Percentiles rank a stretch among this genome's conserved stretches.
These are phyloP conservation scores for Caenorhabditis inopinata DNA, from an alignment of 1,140 invertebrate species.

Conservation along the genomic window DNA sequence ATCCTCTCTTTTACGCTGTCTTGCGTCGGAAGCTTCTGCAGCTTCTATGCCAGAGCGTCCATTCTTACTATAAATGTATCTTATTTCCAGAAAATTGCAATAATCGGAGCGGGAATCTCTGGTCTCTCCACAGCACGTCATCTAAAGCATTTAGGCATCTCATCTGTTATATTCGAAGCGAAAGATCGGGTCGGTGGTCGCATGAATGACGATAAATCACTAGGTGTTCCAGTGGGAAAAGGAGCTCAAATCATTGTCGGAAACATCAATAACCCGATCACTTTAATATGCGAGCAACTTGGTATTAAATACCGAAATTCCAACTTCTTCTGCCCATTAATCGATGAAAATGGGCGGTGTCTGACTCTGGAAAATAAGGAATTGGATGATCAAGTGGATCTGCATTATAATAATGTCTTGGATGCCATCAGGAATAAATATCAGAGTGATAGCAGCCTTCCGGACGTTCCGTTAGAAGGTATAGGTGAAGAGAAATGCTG, in stretches of 20 bases:
- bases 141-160: slow-evolving; percentile 67
- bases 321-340: slow-evolving; percentile 49
- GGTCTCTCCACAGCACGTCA: slow-evolving; percentile 69
- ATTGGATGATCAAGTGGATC: slow-evolving; percentile 19
- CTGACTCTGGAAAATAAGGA: slow-evolving; percentile 38
- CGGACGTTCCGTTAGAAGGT: not conserved
- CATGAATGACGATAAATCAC: slow-evolving; percentile 66
- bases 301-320: slow-evolving; percentile 45
- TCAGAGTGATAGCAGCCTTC: not conserved
- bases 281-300: slow-evolving; percentile 68
- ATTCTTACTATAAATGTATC: too few relatives aligned
- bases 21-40: too few relatives aligned
- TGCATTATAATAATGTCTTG: slow-evolving; percentile 16
- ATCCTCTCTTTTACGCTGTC: too few relatives aligned
- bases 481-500: too few relatives aligned
- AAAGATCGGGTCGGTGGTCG: slow-evolving; percentile 68
- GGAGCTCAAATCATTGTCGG: slow-evolving; percentile 69
- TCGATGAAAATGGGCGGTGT: slow-evolving; percentile 59
- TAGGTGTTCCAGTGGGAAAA: slow-evolving; percentile 65
- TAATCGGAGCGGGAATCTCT: slow-evolving; percentile 69
- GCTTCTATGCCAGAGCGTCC: too few relatives aligned
- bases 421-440: slow-evolving; percentile 17
- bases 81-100: slow-evolving; percentile 62
- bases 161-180: slow-evolving; percentile 69
- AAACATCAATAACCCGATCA: slow-evolving; percentile 69